Evolutionary conservation across 2,797 vertebrate species (phyloP).

Genomic region (Onychomys torridus): DNA sequence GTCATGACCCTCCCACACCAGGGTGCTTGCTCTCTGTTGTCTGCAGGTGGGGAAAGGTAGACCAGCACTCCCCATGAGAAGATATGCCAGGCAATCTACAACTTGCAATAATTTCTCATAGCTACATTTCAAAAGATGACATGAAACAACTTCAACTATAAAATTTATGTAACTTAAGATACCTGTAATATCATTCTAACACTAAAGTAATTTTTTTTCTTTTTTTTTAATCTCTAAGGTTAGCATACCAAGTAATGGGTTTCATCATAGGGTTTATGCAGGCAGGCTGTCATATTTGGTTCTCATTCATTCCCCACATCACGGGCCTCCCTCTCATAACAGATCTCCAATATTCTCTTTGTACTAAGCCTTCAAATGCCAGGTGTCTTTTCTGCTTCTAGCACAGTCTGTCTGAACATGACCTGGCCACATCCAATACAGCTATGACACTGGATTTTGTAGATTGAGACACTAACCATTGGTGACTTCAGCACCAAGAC

Average conservation of each 20-base stretch:
- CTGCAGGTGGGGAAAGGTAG: not conserved
- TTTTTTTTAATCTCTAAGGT: not conserved
- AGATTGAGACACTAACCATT: not conserved
- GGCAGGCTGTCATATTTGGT: not conserved
- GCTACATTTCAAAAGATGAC: not conserved
- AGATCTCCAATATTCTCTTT: not conserved
- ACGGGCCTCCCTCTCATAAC: too few species aligned
- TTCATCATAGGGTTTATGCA: not conserved
- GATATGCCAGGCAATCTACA: not conserved
- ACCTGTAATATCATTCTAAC: not conserved
- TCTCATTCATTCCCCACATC: not conserved
- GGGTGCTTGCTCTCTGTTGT: not conserved
- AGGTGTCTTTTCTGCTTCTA: not conserved
- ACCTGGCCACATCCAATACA: not conserved
- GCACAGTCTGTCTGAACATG: not conserved
- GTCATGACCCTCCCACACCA: too few species aligned
- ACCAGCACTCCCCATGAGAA: not conserved
- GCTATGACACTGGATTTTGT: not conserved
- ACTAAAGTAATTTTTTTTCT: not conserved
- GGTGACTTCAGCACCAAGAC: not conserved
- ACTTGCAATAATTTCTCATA: conserved; percentile 9
- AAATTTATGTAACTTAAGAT: not conserved
- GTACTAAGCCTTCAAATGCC: not conserved
- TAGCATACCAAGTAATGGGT: not conserved
- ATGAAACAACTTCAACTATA: not conserved